Percentiles rank a stretch among this genome's conserved stretches.
Conservation (phyloP, 2,888 invertebrate genomes). For the Nineta flava region DNA sequence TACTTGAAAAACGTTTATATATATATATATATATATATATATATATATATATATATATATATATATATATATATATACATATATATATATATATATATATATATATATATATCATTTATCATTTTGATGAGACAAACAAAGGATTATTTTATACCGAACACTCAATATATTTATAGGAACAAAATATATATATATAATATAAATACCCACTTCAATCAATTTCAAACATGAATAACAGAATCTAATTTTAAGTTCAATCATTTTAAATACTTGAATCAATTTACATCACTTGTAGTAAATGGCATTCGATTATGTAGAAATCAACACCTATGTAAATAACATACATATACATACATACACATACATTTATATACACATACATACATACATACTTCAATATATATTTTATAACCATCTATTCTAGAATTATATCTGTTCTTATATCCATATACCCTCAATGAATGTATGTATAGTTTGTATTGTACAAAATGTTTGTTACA, state of each 20-base stretch:
- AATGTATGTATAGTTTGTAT: too few species aligned
- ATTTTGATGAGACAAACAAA: background rate
- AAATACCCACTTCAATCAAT: background rate
- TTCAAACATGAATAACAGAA: background rate
- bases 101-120: background rate
- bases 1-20: too few species aligned
- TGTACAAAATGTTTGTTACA: too few species aligned
- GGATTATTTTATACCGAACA: too few species aligned
- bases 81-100: background rate
- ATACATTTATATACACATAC: background rate
- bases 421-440: too few species aligned
- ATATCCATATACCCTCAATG: too few species aligned
- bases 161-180: background rate
- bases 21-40: background rate
- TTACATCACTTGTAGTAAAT: conserved; percentile 3
- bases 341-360: background rate
- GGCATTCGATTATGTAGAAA: conserved; percentile 3
- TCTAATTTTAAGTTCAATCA: conserved; percentile 1
- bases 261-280: conserved; percentile 4
- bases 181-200: background rate
- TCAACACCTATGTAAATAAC: background rate
- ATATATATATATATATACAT: background rate
- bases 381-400: background rate
- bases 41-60: background rate
- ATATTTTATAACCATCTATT: too few species aligned